Percentiles rank a stretch among this genome's conserved stretches.
Conservation (phyloP, 2,888 invertebrate genomes). For the Theodoxus fluviatilis region DNA sequence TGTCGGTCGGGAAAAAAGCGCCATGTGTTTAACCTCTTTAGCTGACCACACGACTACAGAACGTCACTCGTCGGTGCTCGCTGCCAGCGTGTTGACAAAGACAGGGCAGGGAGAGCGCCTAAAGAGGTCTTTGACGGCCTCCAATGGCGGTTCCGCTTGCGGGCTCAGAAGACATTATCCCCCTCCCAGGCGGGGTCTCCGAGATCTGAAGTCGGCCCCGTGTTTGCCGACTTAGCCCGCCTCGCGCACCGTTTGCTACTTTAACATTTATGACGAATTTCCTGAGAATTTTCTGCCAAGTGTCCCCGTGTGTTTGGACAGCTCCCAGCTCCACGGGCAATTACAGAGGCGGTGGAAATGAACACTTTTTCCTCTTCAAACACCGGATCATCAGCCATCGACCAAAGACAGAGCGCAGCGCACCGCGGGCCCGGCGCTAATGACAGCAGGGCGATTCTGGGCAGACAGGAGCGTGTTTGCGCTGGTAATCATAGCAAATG, state of each 20-base stretch:
- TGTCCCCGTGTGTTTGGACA: constrained; percentile 23
- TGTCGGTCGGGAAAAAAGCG: too few species aligned
- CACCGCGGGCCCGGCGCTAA: constrained; percentile 25
- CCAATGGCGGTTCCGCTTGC: too few species aligned
- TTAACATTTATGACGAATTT: constrained; percentile 24
- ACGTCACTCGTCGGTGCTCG: too few species aligned
- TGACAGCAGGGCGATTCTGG: constrained; percentile 20
- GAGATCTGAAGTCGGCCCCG: too few species aligned
- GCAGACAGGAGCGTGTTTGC: constrained; percentile 23
- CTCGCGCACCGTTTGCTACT: constrained; percentile 24
- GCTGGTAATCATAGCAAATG: constrained; percentile 25
- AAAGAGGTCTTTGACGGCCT: too few species aligned
- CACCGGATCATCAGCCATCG: constrained; percentile 21
- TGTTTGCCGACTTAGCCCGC: too few species aligned
- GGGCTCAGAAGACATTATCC: too few species aligned
- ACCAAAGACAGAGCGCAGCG: constrained; percentile 22
- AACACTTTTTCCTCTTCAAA: constrained; percentile 20
- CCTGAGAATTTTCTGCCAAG: constrained; percentile 22
- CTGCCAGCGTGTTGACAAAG: too few species aligned
- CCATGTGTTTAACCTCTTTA: too few species aligned
- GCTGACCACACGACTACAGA: too few species aligned
- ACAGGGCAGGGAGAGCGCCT: too few species aligned
- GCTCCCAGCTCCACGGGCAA: constrained; percentile 24
- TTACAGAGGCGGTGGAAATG: constrained; percentile 24
- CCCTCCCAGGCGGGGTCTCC: too few species aligned